Evolutionary conservation across 2,888 invertebrate genomes (phyloP).

Genomic region (Leptogaster cylindrica): DNA sequence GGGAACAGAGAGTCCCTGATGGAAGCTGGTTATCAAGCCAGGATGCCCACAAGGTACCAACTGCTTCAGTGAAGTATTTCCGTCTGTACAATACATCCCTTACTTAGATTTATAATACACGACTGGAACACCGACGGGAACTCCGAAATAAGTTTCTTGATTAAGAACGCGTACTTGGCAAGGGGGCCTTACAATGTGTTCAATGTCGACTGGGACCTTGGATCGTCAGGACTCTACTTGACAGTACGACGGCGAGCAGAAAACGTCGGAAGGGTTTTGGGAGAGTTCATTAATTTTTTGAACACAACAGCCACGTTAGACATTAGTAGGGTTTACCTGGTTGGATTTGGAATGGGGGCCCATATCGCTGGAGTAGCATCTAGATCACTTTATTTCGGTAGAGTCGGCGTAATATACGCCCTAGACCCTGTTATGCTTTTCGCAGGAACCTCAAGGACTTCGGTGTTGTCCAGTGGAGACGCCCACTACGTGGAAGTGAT

Average conservation of each 20-base stretch:
- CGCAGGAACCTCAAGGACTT: conserved; percentile 54
- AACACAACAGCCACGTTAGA: conserved; percentile 65
- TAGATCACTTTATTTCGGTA: conserved; percentile 54
- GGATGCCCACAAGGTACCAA: conserved; percentile 49
- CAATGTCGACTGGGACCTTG: conserved; percentile 65
- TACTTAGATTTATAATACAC: conserved; percentile 62
- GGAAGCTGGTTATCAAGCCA: conserved; percentile 49
- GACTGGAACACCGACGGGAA: conserved; percentile 67
- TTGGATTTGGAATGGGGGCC: conserved; percentile 67
- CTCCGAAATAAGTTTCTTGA: conserved; percentile 51
- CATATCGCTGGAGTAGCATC: conserved; percentile 69
- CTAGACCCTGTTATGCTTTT: conserved; percentile 69
- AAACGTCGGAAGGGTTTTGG: conserved; percentile 66
- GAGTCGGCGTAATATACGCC: conserved; percentile 61
- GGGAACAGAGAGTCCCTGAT: conserved; percentile 45
- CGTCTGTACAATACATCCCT: too few species aligned
- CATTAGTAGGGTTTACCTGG: conserved; percentile 56
- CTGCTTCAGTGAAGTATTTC: not conserved
- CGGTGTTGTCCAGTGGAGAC: conserved; percentile 68
- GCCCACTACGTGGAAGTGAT: conserved; percentile 78
- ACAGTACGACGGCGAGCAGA: conserved; percentile 57
- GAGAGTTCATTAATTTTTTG: conserved; percentile 69
- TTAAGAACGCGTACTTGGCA: conserved; percentile 64
- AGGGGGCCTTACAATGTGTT: conserved; percentile 67
- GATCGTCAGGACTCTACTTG: conserved; percentile 55